phyloP scores from a whole-genome alignment of 2,888 invertebrate genomes.

The Lasioglossum leucozonium region DNA sequence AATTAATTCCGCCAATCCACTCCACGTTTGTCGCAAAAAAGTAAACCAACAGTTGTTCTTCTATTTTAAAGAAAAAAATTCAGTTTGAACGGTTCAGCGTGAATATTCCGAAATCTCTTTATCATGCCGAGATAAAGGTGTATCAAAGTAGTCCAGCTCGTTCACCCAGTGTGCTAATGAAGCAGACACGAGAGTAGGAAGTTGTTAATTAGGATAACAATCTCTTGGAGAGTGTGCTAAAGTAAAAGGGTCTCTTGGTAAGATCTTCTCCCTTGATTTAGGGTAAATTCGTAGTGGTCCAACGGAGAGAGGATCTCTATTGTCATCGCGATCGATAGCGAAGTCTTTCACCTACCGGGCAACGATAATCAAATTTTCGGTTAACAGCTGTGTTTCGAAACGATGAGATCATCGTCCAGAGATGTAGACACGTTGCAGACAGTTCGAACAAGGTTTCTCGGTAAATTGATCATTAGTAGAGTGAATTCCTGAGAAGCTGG shows the following conservation, averaged over 20 bases:
- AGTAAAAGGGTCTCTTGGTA: not conserved
- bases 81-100: not conserved
- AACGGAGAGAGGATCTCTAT: not conserved
- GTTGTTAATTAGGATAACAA: constrained; percentile 8
- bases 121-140: not conserved
- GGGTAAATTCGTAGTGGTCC: not conserved
- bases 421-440: not conserved
- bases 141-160: not conserved
- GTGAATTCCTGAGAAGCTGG: not conserved
- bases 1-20: not conserved
- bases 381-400: not conserved
- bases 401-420: not conserved
- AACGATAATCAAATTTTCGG: not conserved
- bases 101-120: not conserved
- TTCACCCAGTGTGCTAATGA: constrained; percentile 1
- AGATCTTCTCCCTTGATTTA: not conserved
- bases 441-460: not conserved
- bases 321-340: not conserved
- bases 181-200: constrained; percentile 1
- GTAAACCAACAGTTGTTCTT: not conserved
- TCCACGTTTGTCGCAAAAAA: not conserved
- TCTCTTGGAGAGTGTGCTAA: not conserved
- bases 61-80: not conserved
- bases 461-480: not conserved
- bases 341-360: not conserved